These are phyloP conservation scores for Deroplatys truncata DNA, from an alignment of 2,888 invertebrate species.

Conservation along the genomic window DNA sequence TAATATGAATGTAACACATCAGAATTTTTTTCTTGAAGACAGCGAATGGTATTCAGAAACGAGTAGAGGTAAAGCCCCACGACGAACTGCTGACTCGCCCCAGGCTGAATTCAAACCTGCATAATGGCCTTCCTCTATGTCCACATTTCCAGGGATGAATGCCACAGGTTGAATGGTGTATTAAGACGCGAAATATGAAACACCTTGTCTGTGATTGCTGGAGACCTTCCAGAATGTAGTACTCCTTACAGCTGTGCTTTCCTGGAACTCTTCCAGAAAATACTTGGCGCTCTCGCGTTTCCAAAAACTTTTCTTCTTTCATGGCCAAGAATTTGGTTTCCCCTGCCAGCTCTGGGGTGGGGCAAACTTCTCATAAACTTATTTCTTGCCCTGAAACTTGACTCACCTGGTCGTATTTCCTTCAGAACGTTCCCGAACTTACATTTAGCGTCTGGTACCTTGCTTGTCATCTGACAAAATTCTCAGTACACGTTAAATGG, in stretches of 20 bases:
- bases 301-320: neutral
- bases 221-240: neutral
- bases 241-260: neutral
- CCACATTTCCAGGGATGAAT: neutral
- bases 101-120: neutral
- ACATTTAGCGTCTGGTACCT: no score
- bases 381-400: neutral
- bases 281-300: neutral
- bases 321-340: neutral
- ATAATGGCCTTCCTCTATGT: no score
- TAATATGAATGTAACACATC: no score
- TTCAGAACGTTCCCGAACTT: neutral
- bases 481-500: neutral
- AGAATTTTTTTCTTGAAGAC: no score
- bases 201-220: neutral
- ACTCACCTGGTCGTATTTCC: neutral
- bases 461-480: neutral
- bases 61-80: no score
- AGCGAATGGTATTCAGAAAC: no score
- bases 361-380: neutral
- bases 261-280: neutral
- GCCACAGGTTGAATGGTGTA: neutral
- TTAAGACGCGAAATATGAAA: neutral
- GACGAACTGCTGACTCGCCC: no score
- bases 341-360: neutral